Base-by-base conservation (phyloP, 2,888 invertebrate species). In the Alloplasta piceator region DNA sequence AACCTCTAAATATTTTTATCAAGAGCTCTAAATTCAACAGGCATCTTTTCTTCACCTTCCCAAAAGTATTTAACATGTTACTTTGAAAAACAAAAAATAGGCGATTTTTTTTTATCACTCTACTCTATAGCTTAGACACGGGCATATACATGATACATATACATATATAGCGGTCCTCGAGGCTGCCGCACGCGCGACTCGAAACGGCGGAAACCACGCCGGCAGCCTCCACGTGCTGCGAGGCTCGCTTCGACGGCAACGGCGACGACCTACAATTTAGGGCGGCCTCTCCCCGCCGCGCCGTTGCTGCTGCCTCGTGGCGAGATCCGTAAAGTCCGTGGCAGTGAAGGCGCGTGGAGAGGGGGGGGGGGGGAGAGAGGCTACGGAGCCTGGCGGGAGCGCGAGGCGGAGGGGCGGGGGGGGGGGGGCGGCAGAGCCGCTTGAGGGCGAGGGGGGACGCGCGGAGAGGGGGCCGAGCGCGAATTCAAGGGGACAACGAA, bases 201-300 rank as follows among this genome's bases (percentile, higher is more conserved):
- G 50, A 14, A 14, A 9, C 10, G 81, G 67, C 50, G 16, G 89
- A 91, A 91, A 91, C 91, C 91, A 76, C 88, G 86, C 70, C 90
- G 86, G 74, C 90, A 78, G 86, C 91, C 91, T 91, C 91, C 91
- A 91, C 91, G 91, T 91, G 91, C 91, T 89, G 89, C 56, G 83
- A 76, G 82, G 83, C 78, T 78, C 77, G 80, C 73, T 78, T 60
- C 81, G 78, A 66, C 74, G 81, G 78, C 74, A 78, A 71, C 84
- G 83, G 79, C 81, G 82, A 81, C 83, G 87, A 89, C 89, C 90
- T 85, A 91, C 90, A 91, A 90, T 90, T 90, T 91, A 90, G 91
- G 91, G 81, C 78, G 70, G 70, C 66, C 81, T 63, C 26, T 26
- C 26, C 26, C 90, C 89, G 90, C 86, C 87, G 88, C 26, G 1